Evolutionary conservation across 1,140 invertebrate genomes (phyloP).

Genomic region (Ostrea edulis): DNA sequence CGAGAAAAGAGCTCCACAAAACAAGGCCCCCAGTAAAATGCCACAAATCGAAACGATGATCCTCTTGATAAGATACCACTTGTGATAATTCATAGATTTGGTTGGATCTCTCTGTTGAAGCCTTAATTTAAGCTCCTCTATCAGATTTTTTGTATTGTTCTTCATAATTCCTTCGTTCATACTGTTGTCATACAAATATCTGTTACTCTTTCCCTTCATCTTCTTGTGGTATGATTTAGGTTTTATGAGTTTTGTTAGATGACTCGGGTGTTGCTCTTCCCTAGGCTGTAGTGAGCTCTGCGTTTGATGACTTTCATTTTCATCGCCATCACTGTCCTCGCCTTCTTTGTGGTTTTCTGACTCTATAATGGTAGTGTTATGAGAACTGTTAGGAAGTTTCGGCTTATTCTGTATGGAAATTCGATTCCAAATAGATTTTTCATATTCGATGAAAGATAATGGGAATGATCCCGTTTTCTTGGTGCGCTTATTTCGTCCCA

Average conservation of each 20-base stretch:
- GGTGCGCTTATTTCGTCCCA: neutral
- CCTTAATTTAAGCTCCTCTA: neutral
- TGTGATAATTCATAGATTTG: neutral
- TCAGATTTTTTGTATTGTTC: neutral
- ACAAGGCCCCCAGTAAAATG: neutral
- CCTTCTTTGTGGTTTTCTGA: neutral
- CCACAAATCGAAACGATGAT: neutral
- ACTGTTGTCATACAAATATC: too few species aligned
- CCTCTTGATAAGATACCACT: neutral
- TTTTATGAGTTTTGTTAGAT: neutral
- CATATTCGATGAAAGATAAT: neutral
- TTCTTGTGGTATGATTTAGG: neutral
- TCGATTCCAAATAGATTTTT: neutral
- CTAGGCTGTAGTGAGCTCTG: neutral
- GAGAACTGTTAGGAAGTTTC: neutral
- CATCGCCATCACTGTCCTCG: neutral
- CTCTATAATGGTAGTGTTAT: neutral
- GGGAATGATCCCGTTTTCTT: neutral
- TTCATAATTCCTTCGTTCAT: neutral
- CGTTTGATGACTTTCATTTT: neutral
- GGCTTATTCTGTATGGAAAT: neutral
- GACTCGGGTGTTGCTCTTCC: neutral
- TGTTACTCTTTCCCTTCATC: neutral
- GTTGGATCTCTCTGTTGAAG: neutral
- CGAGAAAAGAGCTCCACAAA: slow-evolving; percentile 8